A percentile compares a stretch with the other conserved stretches of the same genome.
phyloP scores from a whole-genome alignment of 2,797 vertebrate genomes.

The Onychomys leucogaster region DNA sequence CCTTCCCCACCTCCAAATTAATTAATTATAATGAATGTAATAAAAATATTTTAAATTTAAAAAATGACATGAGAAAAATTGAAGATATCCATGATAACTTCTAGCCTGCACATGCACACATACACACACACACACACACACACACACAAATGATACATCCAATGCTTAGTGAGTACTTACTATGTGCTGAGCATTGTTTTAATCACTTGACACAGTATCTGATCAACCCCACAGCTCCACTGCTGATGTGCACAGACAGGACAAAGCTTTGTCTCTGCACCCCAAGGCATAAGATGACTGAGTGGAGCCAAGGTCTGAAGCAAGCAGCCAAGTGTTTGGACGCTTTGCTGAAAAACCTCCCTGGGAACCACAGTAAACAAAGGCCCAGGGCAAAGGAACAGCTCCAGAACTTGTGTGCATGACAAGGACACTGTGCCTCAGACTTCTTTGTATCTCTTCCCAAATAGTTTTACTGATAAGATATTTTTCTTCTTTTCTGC shows the following conservation, averaged over 20 bases:
- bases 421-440: neutral
- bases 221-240: neutral
- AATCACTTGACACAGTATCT: neutral
- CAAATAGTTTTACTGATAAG: neutral
- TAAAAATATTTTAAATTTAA: neutral
- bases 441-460: neutral
- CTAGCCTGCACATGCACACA: neutral
- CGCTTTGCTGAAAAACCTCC: neutral
- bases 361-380: conserved; percentile 12
- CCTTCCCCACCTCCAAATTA: neutral
- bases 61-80: neutral
- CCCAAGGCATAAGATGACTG: neutral
- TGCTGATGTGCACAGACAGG: neutral
- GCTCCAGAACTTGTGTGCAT: neutral
- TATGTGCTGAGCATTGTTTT: neutral
- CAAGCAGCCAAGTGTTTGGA: neutral
- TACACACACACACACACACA: neutral
- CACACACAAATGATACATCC: neutral
- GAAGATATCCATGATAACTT: neutral
- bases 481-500: neutral
- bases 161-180: neutral
- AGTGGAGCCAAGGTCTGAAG: neutral
- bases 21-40: neutral
- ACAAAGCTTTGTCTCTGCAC: neutral
- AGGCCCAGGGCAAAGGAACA: neutral